A percentile compares a stretch with the other conserved stretches of the same genome.
Conservation (phyloP, 23 tunicate genomes). For the Botrylloides violaceus region DNA sequence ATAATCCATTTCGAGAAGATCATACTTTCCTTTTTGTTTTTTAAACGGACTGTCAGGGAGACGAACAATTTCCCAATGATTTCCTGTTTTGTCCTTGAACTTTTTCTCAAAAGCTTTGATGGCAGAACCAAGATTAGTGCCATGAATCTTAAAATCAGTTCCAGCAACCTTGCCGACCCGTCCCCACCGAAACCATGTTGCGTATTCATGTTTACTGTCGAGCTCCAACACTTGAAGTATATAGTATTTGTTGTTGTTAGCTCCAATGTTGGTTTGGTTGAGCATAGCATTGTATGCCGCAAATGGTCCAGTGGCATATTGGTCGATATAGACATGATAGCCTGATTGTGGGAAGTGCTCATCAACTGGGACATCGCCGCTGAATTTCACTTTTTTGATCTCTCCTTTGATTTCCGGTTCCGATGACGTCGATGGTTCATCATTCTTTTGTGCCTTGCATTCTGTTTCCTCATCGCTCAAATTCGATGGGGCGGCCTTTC, state of each 20-base stretch:
- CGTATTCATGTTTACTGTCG: slow-evolving; percentile 23
- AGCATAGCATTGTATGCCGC: slow-evolving; percentile 62
- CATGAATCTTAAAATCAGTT: slow-evolving; percentile 2
- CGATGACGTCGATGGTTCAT: no score
- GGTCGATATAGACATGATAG: slow-evolving; percentile 35
- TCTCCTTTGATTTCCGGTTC: no score
- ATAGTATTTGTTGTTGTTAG: slow-evolving; percentile 75
- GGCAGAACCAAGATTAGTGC: not conserved
- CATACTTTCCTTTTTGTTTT: slow-evolving; percentile 17
- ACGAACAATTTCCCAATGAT: slow-evolving; percentile 25
- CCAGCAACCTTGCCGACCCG: slow-evolving; percentile 58
- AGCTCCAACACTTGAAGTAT: slow-evolving; percentile 55
- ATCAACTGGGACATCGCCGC: slow-evolving; percentile 52
- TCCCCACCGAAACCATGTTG: slow-evolving; percentile 64
- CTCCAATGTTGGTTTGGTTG: slow-evolving; percentile 69
- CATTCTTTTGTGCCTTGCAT: not conserved
- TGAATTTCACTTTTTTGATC: slow-evolving; percentile 36
- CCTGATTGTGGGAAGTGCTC: slow-evolving; percentile 16
- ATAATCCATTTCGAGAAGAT: slow-evolving; percentile 65
- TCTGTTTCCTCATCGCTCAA: not conserved
- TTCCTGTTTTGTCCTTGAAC: slow-evolving; percentile 57
- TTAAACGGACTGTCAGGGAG: not conserved
- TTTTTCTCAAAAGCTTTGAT: slow-evolving; percentile 33
- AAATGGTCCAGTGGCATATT: not conserved
- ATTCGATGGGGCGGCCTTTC: no score